Evolutionary conservation across 2,113 vertebrate species (phyloP).

Genomic region (Embiotoca jacksoni): DNA sequence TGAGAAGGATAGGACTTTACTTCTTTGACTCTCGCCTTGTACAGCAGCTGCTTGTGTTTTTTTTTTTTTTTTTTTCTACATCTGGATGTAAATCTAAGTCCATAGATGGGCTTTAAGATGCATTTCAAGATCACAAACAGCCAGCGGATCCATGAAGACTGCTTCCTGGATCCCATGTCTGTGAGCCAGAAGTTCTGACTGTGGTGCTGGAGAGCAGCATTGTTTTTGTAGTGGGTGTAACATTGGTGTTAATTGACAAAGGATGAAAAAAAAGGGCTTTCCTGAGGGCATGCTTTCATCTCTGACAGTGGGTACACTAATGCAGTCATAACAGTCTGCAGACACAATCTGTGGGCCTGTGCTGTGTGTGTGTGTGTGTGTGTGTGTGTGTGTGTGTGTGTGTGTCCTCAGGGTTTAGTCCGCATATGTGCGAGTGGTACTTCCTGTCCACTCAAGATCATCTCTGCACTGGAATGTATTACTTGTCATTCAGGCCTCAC

Average conservation of each 20-base stretch:
- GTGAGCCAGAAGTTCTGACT: conserved; percentile 46
- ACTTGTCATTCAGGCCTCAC: conserved; percentile 63
- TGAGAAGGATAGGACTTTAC: conserved; percentile 35
- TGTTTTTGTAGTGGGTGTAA: conserved; percentile 84
- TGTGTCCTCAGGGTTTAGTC: neutral
- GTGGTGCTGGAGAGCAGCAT: conserved; percentile 61
- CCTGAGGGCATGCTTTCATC: conserved; percentile 83
- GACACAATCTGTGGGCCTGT: conserved; percentile 60
- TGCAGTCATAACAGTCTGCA: conserved; percentile 81
- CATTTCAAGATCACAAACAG: conserved; percentile 36
- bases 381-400: conserved; percentile 31
- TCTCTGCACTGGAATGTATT: conserved; percentile 75
- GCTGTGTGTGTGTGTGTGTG: conserved; percentile 27
- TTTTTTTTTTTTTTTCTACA: conserved; percentile 23
- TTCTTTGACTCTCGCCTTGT: conserved; percentile 25
- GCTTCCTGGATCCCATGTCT: neutral
- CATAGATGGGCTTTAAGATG: conserved; percentile 21
- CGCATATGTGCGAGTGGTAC: conserved; percentile 38
- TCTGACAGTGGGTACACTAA: conserved; percentile 79
- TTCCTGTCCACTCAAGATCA: conserved; percentile 74
- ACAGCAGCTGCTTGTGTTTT: neutral
- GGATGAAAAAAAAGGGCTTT: conserved; percentile 61
- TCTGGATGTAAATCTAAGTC: conserved; percentile 53
- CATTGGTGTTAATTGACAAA: conserved; percentile 83
- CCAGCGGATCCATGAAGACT: conserved; percentile 15